phyloP scores from a whole-genome alignment of 2,113 vertebrate species.

The Vulpes ferrilata region DNA sequence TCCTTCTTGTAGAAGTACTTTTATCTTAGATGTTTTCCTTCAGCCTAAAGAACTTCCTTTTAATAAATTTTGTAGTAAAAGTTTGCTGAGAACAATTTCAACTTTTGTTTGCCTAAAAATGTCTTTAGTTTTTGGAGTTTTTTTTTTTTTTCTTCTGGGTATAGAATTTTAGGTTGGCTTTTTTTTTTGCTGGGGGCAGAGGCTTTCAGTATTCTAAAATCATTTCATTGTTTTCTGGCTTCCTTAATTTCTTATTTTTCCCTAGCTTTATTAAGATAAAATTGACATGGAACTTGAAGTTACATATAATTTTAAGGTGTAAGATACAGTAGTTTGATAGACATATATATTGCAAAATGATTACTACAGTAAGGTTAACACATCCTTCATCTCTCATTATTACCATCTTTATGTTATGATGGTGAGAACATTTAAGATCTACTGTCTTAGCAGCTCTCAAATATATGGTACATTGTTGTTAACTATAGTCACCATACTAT shows the following conservation, averaged over 20 bases:
- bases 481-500: background rate
- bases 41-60: background rate
- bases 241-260: background rate
- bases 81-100: background rate
- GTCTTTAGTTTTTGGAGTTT: background rate
- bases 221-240: background rate
- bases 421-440: background rate
- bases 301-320: background rate
- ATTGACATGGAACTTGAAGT: background rate
- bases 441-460: background rate
- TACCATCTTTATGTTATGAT: background rate
- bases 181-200: background rate
- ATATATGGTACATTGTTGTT: background rate
- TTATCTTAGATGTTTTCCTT: conserved; percentile 2
- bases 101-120: background rate
- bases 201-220: background rate
- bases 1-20: background rate
- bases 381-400: background rate
- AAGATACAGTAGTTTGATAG: background rate
- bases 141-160: background rate
- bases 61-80: background rate
- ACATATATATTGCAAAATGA: background rate
- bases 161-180: too few species aligned
- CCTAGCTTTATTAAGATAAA: background rate
- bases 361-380: background rate